Percentiles rank a stretch among this genome's conserved stretches.
Evolutionary conservation across 2,888 invertebrate species (phyloP).

Genomic region (Plutella xylostella): DNA sequence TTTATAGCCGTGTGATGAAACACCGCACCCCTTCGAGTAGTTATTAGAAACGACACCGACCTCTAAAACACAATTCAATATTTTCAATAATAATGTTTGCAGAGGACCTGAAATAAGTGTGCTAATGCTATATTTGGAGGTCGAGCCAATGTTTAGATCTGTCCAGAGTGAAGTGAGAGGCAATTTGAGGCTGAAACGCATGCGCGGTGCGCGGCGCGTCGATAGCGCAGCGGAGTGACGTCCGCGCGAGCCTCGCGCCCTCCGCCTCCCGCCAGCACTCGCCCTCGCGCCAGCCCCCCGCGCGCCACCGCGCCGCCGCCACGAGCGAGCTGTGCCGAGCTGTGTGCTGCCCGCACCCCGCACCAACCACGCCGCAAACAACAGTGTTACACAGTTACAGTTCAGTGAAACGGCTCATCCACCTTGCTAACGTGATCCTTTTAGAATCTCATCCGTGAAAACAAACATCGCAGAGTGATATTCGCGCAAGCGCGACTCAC

Average conservation of each 20-base stretch:
- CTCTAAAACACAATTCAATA: no score
- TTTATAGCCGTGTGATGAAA: no score
- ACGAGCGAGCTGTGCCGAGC: constrained; percentile 5
- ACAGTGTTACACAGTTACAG: neutral
- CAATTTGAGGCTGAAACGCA: constrained; percentile 27
- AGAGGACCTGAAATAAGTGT: constrained; percentile 1
- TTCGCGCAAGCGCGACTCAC: constrained; percentile 60
- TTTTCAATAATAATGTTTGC: constrained; percentile 6
- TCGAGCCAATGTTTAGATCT: constrained; percentile 48
- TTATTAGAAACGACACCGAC: no score
- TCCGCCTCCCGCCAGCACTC: constrained; percentile 4
- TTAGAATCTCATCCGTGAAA: constrained; percentile 42
- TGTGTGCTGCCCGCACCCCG: neutral
- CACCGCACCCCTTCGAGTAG: no score
- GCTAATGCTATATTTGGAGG: constrained; percentile 15
- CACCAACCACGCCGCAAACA: neutral
- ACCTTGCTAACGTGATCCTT: constrained; percentile 26
- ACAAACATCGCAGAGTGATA: constrained; percentile 53
- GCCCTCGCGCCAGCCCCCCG: neutral
- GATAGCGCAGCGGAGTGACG: constrained; percentile 51
- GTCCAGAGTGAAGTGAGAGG: constrained; percentile 40
- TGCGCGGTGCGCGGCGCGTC: constrained; percentile 29
- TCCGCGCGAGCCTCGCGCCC: constrained; percentile 40
- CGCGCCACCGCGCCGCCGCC: constrained; percentile 1
- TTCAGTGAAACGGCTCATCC: constrained; percentile 18